Base-by-base conservation (phyloP, 2,113 vertebrate species). In the Eptesicus fuscus region DNA sequence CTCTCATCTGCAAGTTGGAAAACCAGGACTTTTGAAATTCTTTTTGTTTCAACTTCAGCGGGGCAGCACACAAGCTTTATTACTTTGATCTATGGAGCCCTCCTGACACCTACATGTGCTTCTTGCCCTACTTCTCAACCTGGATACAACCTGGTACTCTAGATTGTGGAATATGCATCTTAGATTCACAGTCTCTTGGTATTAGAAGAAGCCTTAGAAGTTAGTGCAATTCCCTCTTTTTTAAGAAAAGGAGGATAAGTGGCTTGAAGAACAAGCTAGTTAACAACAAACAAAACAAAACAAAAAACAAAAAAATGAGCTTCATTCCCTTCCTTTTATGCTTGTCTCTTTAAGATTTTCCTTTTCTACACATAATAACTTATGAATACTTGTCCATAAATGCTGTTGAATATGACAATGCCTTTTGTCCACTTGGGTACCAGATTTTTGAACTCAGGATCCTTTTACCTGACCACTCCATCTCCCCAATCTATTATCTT, bases 41-140 rank as follows among this genome's bases (percentile, higher is more conserved):
- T 78, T 25, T 56, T 94, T 49, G 9, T 13, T n/a, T 69, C 23
- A 69, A 56, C 13, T 84, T 61, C n/a, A 18, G 42, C 59, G 69
- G 51, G 20, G 30, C n/a, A 40, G 25, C 17, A 25, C 0, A 9
- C 0, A 2, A 23, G 2, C 7, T 59, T 49, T 35, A 20, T 73
- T 28, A 35, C 59, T 47, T 78, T 88, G 56, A 9, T 23, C 67
- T 0, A 2, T 40, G 22, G 89, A 65, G n/a, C 25, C 90, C 22
- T 77, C 32, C 8, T 61, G n/a, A 8, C 9, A n/a, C 23, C 76
- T 59, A 40, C 12, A 20, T 11, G 10, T n/a, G 3, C 13, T 23
- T 2, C 6, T 49, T 28, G 13, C 9, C n/a, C 10, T 61, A 3
- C 1, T 18, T 32, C 49, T 70, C 22, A 88, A 49, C 25, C 22